Evolutionary conservation across 2,888 invertebrate species (phyloP).

Genomic region (Catocala sponsa): DNA sequence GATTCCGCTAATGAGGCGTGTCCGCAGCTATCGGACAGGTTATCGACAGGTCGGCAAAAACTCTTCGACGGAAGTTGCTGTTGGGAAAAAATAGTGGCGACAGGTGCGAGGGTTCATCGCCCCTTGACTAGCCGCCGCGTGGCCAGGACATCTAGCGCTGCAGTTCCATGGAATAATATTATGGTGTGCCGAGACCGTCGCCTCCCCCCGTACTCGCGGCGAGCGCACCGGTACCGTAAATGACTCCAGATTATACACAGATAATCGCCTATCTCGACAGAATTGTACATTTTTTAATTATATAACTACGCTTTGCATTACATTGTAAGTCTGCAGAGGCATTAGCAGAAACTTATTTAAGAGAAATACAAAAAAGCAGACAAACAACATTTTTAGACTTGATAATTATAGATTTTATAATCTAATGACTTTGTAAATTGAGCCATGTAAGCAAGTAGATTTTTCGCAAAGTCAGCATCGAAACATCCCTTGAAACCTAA

Average conservation of each 20-base stretch:
- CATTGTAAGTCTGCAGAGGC: too few species aligned
- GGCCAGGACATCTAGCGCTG: constrained; percentile 63
- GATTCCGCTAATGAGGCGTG: constrained; percentile 83
- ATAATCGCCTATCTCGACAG: constrained; percentile 21
- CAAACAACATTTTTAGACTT: too few species aligned
- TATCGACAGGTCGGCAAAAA: constrained; percentile 83
- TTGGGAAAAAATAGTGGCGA: constrained; percentile 77
- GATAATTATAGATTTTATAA: too few species aligned
- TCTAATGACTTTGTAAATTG: too few species aligned
- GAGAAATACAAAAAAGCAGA: too few species aligned
- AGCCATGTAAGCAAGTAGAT: too few species aligned
- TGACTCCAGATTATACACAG: constrained; percentile 52
- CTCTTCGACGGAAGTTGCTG: constrained; percentile 79
- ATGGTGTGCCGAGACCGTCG: constrained; percentile 58
- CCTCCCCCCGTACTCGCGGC: constrained; percentile 56
- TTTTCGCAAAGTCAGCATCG: too few species aligned
- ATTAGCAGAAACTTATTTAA: too few species aligned
- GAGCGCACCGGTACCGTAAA: constrained; percentile 66
- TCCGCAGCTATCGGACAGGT: constrained; percentile 80
- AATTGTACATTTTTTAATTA: constrained; percentile 37
- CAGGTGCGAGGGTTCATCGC: constrained; percentile 84
- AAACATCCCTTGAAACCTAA: too few species aligned
- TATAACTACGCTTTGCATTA: neutral
- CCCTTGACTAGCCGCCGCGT: constrained; percentile 62
- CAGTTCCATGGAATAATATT: constrained; percentile 69